Evolutionary conservation across 2,797 vertebrate genomes (phyloP).

Genomic region (Falco columbarius): DNA sequence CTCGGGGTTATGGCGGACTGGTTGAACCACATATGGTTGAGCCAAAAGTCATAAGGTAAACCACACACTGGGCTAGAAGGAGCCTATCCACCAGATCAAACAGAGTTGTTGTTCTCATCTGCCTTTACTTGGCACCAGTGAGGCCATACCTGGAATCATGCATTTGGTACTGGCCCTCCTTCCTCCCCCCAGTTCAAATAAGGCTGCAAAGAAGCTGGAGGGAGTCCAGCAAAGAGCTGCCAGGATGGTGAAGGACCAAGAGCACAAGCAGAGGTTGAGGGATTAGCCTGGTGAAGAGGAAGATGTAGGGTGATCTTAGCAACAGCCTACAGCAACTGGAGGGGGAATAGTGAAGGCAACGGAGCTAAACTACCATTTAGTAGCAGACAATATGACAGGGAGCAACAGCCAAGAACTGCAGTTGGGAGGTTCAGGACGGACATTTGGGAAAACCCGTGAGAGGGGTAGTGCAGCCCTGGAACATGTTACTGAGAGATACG

Average conservation of each 20-base stretch:
- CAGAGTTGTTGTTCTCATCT: background rate
- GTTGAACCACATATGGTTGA: background rate
- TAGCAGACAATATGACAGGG: background rate
- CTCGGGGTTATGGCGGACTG: background rate
- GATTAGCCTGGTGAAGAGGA: background rate
- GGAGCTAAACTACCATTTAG: background rate
- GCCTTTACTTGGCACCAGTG: background rate
- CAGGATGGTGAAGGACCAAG: background rate
- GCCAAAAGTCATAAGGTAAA: background rate
- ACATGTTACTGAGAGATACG: background rate
- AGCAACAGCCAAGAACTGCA: background rate
- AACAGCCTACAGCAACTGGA: background rate
- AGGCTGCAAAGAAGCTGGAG: background rate
- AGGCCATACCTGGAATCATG: background rate
- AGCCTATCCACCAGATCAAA: background rate
- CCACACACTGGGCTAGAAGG: background rate
- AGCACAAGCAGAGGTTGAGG: background rate
- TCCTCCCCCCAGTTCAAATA: background rate
- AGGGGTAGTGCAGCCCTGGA: background rate
- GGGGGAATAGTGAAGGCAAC: background rate
- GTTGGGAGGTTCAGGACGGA: background rate
- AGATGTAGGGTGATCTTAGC: background rate
- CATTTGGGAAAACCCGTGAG: background rate
- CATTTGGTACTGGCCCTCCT: background rate
- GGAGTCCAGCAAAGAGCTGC: background rate